phyloP scores from a whole-genome alignment of 2,888 invertebrate genomes.

The Anoplius nigerrimus region DNA sequence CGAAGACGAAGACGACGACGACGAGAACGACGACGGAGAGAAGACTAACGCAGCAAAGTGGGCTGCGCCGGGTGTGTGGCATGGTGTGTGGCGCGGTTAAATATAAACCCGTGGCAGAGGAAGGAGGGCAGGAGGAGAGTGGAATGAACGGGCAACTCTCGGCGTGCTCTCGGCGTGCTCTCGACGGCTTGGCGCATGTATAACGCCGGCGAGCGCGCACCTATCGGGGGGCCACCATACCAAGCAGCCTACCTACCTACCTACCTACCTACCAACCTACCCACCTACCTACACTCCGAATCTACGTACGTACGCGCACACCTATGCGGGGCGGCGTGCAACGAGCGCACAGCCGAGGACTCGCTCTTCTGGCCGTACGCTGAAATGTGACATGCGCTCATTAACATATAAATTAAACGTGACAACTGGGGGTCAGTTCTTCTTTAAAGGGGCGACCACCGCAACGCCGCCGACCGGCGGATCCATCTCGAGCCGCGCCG shows the following conservation, averaged over 20 bases:
- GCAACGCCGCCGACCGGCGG: conserved; percentile 8
- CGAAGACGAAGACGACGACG: conserved; percentile 1
- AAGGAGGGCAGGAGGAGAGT: conserved; percentile 51
- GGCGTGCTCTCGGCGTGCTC: conserved; percentile 38
- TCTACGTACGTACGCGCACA: not conserved
- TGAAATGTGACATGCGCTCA: conserved; percentile 65
- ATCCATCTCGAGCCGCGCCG: not conserved
- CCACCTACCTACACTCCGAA: too few species aligned
- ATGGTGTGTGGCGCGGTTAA: conserved; percentile 61
- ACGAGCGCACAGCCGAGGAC: too few species aligned
- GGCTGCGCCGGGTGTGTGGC: conserved; percentile 52
- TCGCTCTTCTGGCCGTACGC: too few species aligned
- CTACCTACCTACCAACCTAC: too few species aligned
- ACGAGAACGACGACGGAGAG: conserved; percentile 15
- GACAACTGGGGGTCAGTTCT: conserved; percentile 63
- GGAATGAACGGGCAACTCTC: conserved; percentile 58
- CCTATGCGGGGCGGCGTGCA: not conserved
- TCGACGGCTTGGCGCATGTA: conserved; percentile 12
- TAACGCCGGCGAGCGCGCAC: not conserved
- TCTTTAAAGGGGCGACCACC: conserved; percentile 44
- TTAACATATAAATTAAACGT: conserved; percentile 68
- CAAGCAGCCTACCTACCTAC: too few species aligned
- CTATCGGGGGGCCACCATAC: too few species aligned
- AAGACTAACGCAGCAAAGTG: conserved; percentile 50
- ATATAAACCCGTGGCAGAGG: conserved; percentile 58